phyloP scores from a whole-genome alignment of 2,888 invertebrate species.

The Seladonia tumulorum region DNA sequence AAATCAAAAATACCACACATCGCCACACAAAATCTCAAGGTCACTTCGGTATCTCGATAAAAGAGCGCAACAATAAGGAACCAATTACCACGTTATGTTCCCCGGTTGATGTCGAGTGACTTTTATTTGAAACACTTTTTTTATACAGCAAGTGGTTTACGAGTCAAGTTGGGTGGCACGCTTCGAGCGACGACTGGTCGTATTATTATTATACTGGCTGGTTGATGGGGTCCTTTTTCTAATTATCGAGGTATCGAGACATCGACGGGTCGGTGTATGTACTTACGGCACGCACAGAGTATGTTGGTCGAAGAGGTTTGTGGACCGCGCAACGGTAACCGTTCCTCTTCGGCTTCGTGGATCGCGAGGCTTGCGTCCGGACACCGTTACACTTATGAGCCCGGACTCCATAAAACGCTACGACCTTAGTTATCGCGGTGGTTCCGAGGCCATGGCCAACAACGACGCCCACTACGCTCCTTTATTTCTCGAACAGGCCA shows the following conservation, averaged over 20 bases:
- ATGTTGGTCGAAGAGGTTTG: conserved; percentile 75
- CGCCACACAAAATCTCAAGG: too few relatives aligned
- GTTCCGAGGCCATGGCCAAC: conserved; percentile 49
- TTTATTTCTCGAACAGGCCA: conserved; percentile 21
- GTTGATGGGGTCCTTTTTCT: background rate
- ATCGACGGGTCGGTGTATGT: background rate
- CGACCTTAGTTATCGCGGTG: conserved; percentile 62
- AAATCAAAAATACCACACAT: too few relatives aligned
- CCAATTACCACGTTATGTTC: too few relatives aligned
- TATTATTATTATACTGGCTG: background rate
- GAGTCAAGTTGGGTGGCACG: too few relatives aligned
- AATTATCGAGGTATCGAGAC: background rate
- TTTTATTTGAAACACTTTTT: too few relatives aligned
- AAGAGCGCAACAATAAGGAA: too few relatives aligned
- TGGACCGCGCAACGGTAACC: conserved; percentile 83
- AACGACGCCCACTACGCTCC: conserved; percentile 53
- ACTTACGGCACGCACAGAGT: conserved; percentile 27
- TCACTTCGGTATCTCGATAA: too few relatives aligned
- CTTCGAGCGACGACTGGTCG: too few relatives aligned
- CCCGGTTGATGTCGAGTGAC: too few relatives aligned
- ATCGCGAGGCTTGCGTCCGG: conserved; percentile 72
- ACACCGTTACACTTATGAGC: conserved; percentile 83
- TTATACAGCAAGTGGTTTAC: too few relatives aligned
- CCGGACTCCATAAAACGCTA: conserved; percentile 70
- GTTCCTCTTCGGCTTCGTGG: conserved; percentile 56